Base-by-base conservation (phyloP, 2,113 vertebrate species). In the Pyrgilauda ruficollis region DNA sequence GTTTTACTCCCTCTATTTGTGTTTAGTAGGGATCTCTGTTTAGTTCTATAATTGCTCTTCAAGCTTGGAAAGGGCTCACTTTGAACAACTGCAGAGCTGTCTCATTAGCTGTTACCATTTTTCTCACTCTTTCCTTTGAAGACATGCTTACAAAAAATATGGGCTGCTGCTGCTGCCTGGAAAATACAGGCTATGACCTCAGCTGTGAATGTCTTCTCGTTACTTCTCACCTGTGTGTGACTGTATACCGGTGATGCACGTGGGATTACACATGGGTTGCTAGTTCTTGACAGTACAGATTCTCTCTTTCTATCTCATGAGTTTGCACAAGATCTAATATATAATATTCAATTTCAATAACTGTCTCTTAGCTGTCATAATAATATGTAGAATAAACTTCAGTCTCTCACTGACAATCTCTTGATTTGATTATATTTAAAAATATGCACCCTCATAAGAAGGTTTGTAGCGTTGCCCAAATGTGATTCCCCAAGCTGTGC, bases 341-440 rank as follows among this genome's bases (percentile, higher is more conserved):
- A 46, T 8, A 50, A 52, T 37, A 63, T 55, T 85, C 63, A 24
- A 5, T 86, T 90, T 88, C 55, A 81, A 27, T 37, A 93, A 74
- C 56, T 82, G 22, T 78, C n/a, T 82, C 35, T 37, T 49, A 76
- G 27, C 33, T 84, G 22, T 80, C 75, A 69, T 30, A 72, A 91
- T 64, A 63, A 66, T 55, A 66, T 7, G 10, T 61, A 67, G 31
- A 89, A 93, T 90, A 90, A 95, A 76, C 77, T 15, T 2, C n/a
- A 90, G 19, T 31, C 9, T 88, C 55, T 88, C 84, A 73, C 44
- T 3, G 3, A 93, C 62, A 90, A n/a, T 70, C 28, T 86, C 64
- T 72, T 50, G 41, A 76, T 84, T 82, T 89, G 58, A 91, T 92
- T 50, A 58, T 74, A 80, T 73, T 95, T 83, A 50, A 96, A 94